phyloP scores from a whole-genome alignment of 2,888 invertebrate genomes.

The Scaeva pyrastri region DNA sequence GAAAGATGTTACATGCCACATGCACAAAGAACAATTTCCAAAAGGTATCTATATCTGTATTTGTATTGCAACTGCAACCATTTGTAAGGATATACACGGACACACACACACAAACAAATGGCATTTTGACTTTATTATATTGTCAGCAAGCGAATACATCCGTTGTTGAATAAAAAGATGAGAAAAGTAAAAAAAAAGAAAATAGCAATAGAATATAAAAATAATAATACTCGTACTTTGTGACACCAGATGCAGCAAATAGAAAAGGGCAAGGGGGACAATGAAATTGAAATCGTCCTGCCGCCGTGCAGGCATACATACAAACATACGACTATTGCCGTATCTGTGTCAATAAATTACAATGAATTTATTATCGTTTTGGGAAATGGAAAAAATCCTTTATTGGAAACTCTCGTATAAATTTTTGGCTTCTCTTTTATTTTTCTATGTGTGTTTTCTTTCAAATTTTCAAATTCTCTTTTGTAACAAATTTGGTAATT shows the following conservation, averaged over 20 bases:
- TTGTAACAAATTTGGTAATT: not conserved
- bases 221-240: slow-evolving; percentile 36
- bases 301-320: not conserved
- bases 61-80: not conserved
- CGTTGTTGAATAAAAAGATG: not conserved
- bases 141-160: slow-evolving; percentile 32
- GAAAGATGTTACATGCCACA: not conserved
- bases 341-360: slow-evolving; percentile 73
- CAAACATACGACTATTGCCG: too few species aligned
- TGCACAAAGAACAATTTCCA: not conserved
- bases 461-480: slow-evolving; percentile 28
- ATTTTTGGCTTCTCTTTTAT: not conserved
- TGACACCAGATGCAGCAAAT: slow-evolving; percentile 69
- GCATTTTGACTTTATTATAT: slow-evolving; percentile 8
- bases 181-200: not conserved
- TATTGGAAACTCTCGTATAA: too few species aligned
- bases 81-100: too few species aligned
- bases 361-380: slow-evolving; percentile 55
- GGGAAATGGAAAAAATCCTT: slow-evolving; percentile 34
- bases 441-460: not conserved
- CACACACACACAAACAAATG: not conserved
- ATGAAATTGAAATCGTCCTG: slow-evolving; percentile 43
- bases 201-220: slow-evolving; percentile 4
- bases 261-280: slow-evolving; percentile 43
- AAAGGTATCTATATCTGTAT: not conserved